These are phyloP conservation scores for Drosophila guanche DNA, from an alignment of 1,140 invertebrate genomes.

Conservation along the genomic window DNA sequence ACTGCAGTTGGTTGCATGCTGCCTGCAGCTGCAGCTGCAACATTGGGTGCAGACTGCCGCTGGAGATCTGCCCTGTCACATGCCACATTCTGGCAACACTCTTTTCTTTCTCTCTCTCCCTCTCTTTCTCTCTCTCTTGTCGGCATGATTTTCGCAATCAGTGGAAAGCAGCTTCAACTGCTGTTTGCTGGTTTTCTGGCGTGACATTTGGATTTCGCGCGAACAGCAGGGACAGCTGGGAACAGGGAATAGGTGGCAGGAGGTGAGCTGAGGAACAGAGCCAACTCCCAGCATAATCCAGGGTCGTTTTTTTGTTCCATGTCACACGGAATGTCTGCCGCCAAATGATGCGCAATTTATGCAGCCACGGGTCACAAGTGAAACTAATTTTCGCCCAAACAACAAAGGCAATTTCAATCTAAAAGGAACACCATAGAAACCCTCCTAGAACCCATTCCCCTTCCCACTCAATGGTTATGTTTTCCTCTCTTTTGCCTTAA, in stretches of 20 bases:
- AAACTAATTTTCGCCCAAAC: constrained; percentile 64
- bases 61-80: constrained; percentile 32
- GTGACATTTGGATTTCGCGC: constrained; percentile 62
- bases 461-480: constrained; percentile 39
- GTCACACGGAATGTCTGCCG: constrained; percentile 52
- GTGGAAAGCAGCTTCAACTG: constrained; percentile 64
- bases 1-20: constrained; percentile 40
- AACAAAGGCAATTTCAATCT: constrained; percentile 40
- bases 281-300: constrained; percentile 50
- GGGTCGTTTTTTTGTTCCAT: constrained; percentile 53
- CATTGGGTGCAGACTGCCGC: constrained; percentile 9
- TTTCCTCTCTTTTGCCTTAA: constrained; percentile 39
- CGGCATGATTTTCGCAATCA: constrained; percentile 73
- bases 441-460: neutral
- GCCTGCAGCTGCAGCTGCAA: constrained; percentile 23
- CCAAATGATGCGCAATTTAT: constrained; percentile 68
- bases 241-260: neutral
- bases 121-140: constrained; percentile 21
- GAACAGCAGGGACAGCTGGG: constrained; percentile 7
- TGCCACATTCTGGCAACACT: constrained; percentile 45
- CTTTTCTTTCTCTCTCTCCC: constrained; percentile 26
- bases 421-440: neutral
- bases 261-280: neutral
- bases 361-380: constrained; percentile 54
- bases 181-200: constrained; percentile 37